Evolutionary conservation across 1,140 invertebrate genomes (phyloP).

Genomic region (Rhagoletis zephyria): DNA sequence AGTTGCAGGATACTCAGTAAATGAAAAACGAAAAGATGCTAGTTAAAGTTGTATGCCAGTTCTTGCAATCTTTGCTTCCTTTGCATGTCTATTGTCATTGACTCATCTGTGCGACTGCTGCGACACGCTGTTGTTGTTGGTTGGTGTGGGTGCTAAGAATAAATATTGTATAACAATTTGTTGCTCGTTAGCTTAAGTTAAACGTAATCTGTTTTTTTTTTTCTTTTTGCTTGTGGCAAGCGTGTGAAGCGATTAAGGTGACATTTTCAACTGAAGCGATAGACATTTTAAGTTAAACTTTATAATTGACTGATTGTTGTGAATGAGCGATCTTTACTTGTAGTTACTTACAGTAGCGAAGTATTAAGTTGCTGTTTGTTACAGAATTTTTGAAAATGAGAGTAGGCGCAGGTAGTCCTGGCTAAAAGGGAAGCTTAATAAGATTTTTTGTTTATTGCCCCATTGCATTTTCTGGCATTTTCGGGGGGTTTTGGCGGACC

Average conservation of each 20-base stretch:
- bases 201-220: not conserved
- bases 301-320: conserved; percentile 21
- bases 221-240: conserved; percentile 1
- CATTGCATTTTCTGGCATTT: too few species aligned
- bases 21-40: not conserved
- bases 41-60: not conserved
- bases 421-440: too few species aligned
- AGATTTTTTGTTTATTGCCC: too few species aligned
- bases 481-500: too few species aligned
- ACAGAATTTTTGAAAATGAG: too few species aligned
- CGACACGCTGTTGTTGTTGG: not conserved
- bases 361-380: not conserved
- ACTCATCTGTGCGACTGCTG: not conserved
- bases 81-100: not conserved
- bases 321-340: not conserved
- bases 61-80: not conserved
- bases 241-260: not conserved
- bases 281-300: conserved; percentile 41
- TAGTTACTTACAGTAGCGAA: not conserved
- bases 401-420: too few species aligned
- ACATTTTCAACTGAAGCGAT: conserved; percentile 26
- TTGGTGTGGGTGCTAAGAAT: not conserved
- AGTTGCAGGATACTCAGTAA: not conserved
- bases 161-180: conserved; percentile 48
- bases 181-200: conserved; percentile 44